These are phyloP conservation scores for Gobio gobio DNA, from an alignment of 2,113 vertebrate species.

Conservation along the genomic window DNA sequence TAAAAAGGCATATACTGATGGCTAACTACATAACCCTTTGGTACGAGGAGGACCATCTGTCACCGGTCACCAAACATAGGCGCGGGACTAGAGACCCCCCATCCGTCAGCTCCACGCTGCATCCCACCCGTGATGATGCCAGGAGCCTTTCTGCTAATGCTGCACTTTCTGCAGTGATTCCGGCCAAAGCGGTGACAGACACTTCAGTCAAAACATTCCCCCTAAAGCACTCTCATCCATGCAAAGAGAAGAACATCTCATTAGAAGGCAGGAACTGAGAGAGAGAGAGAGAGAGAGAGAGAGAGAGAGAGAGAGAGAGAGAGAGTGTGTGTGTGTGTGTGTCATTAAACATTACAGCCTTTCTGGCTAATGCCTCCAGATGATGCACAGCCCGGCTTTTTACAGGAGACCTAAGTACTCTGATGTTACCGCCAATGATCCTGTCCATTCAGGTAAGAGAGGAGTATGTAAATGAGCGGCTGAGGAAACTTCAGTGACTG, in stretches of 20 bases:
- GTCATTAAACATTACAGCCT: slow-evolving; percentile 43
- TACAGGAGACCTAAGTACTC: slow-evolving; percentile 1
- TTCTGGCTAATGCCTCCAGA: slow-evolving; percentile 28
- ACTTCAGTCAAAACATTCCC: slow-evolving; percentile 60
- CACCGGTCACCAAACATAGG: slow-evolving; percentile 61
- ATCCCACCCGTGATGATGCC: slow-evolving; percentile 60
- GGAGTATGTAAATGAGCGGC: background rate
- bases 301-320: background rate
- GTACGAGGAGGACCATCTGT: slow-evolving; percentile 53
- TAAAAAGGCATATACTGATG: background rate
- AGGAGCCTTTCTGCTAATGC: slow-evolving; percentile 62
- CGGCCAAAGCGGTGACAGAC: slow-evolving; percentile 65
- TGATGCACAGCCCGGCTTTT: slow-evolving; percentile 10
- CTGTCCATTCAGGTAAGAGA: slow-evolving; percentile 14
- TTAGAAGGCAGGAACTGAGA: slow-evolving; percentile 15
- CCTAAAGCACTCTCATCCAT: slow-evolving; percentile 55
- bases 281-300: background rate
- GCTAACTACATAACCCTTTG: slow-evolving; percentile 41
- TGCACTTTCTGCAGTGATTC: slow-evolving; percentile 60
- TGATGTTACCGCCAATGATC: background rate
- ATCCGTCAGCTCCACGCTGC: slow-evolving; percentile 70
- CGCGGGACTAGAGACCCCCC: slow-evolving; percentile 60
- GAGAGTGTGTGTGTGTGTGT: background rate
- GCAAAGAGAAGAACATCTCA: slow-evolving; percentile 52
- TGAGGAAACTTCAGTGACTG: background rate